phyloP scores from a whole-genome alignment of 1,140 invertebrate species.

The Hyles euphorbiae region DNA sequence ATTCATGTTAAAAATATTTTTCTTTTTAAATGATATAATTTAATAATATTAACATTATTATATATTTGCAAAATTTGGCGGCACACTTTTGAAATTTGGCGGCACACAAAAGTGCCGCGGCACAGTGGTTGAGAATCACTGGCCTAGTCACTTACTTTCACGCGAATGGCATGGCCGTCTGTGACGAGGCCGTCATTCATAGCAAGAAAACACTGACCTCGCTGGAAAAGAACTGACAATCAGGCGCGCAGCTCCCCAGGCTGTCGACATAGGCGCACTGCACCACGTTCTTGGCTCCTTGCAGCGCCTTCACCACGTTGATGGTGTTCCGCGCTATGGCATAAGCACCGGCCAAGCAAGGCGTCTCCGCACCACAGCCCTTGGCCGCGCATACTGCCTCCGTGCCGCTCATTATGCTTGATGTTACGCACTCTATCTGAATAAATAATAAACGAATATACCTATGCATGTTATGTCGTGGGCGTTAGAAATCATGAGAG shows the following conservation, averaged over 20 bases:
- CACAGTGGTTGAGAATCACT: no score
- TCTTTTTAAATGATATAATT: no score
- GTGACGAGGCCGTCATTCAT: no score
- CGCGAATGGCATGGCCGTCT: no score
- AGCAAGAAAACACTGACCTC: slow-evolving; percentile 27
- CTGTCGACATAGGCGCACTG: slow-evolving; percentile 76
- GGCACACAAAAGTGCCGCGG: no score
- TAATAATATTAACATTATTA: no score
- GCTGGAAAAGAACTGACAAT: slow-evolving; percentile 59
- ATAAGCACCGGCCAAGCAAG: slow-evolving; percentile 73
- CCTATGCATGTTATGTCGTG: not conserved
- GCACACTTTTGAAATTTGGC: no score
- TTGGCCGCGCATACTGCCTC: slow-evolving; percentile 51
- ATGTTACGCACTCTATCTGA: slow-evolving; percentile 59
- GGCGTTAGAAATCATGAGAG: no score
- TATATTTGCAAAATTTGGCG: no score
- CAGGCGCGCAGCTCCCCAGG: slow-evolving; percentile 49
- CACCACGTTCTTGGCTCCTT: slow-evolving; percentile 65
- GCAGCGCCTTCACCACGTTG: slow-evolving; percentile 74
- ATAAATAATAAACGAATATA: slow-evolving; percentile 8
- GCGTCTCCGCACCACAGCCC: slow-evolving; percentile 43
- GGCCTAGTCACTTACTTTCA: no score
- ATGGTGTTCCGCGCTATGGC: slow-evolving; percentile 77
- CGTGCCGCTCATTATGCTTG: slow-evolving; percentile 57
- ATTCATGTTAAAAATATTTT: no score